phyloP scores from a whole-genome alignment of 2,113 vertebrate species.

The Stercorarius parasiticus region DNA sequence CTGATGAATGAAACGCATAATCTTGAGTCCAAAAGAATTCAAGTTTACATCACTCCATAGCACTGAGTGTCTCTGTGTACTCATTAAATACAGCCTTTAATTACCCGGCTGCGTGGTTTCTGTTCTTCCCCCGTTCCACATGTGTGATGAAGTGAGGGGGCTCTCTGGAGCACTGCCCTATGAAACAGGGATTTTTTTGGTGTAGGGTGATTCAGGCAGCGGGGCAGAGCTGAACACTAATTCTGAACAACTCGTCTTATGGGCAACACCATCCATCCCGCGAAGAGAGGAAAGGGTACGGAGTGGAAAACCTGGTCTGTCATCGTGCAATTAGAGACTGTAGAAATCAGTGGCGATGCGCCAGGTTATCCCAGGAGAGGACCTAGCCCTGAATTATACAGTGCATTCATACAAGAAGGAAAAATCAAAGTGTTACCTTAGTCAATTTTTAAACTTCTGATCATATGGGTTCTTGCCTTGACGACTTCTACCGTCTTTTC shows the following conservation, averaged over 20 bases:
- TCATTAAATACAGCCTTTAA: background rate
- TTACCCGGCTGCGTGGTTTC: background rate
- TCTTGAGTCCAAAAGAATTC: background rate
- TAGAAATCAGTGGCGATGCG: background rate
- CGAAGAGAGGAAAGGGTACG: background rate
- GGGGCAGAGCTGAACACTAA: rapidly evolving
- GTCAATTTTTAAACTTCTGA: background rate
- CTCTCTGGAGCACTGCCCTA: background rate
- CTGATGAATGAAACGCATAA: background rate
- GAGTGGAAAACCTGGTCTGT: background rate
- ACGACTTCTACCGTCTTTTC: background rate
- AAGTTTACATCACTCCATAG: background rate
- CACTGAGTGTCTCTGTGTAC: background rate
- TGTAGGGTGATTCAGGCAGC: background rate
- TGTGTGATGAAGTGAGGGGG: background rate
- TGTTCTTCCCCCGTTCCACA: background rate
- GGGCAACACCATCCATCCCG: background rate
- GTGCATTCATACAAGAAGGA: background rate
- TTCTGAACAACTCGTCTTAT: background rate
- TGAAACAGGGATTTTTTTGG: background rate
- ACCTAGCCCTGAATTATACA: background rate
- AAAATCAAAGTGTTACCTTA: background rate
- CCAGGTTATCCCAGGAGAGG: background rate
- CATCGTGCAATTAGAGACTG: background rate
- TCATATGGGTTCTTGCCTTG: background rate